Percentiles rank a stretch among this genome's conserved stretches.
phyloP scores from a whole-genome alignment of 2,797 vertebrate genomes.

The Neosilurus mollespiculum region DNA sequence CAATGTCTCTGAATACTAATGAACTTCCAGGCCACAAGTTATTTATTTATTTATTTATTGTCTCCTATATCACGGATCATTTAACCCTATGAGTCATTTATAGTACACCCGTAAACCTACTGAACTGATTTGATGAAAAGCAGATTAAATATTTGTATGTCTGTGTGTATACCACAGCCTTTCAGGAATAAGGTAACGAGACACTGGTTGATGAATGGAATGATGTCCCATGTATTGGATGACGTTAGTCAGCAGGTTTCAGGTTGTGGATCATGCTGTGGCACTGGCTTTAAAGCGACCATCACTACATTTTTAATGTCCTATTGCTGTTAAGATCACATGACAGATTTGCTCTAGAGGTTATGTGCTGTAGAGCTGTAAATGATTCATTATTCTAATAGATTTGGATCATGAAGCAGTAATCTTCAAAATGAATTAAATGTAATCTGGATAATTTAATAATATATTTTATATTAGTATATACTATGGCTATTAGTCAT shows the following conservation, averaged over 20 bases:
- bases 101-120: background rate
- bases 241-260: constrained; percentile 11
- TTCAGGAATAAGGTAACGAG: background rate
- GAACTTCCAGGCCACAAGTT: background rate
- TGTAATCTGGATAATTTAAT: background rate
- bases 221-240: constrained; percentile 4
- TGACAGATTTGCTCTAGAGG: background rate
- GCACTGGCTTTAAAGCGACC: background rate
- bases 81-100: background rate
- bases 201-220: background rate
- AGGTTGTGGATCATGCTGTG: background rate
- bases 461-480: background rate
- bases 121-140: background rate
- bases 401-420: background rate
- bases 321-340: background rate
- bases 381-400: background rate
- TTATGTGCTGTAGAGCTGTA: background rate
- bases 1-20: constrained; percentile 61
- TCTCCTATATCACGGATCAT: background rate
- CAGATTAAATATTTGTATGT: constrained; percentile 27
- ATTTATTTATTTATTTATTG: background rate
- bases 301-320: background rate
- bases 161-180: constrained; percentile 17
- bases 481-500: too few relatives aligned
- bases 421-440: background rate